Base-by-base conservation (phyloP, 2,113 vertebrate species). In the Bubo scandiacus region DNA sequence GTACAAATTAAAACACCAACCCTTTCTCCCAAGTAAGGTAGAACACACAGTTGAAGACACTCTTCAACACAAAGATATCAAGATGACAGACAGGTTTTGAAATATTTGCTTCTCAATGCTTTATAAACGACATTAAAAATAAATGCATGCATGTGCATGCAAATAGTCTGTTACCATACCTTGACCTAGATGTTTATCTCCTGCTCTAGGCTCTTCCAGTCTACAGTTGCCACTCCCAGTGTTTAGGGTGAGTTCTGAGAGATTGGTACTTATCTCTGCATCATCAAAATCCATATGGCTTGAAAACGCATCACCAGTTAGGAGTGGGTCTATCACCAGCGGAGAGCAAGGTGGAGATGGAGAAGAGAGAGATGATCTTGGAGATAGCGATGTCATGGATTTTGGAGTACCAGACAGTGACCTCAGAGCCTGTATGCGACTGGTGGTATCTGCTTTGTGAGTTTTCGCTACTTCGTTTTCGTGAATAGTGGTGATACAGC, bases 311-410 rank as follows among this genome's bases (percentile, higher is more conserved):
- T 99, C 99, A 21, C 98, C 98, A 20, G 98, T 86, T 92, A 99
- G 96, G 81, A 99, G 99, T 22, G 94, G 97, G 74, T 99, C 99
- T 4, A 98, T 94, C 61, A 99, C 98, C 65, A 99, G 98, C 0
- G 99, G 99, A 13, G 99, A 99, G 96, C 99, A 99, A 27, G 99
- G 99, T 5, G 99, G 99, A 7, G 99, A 99, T 0, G 99, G 98
- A 29, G 99, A 99, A 65, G 99, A 99, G 15, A 99, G 98, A 7
- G 99, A 99, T 18, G 99, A 99, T 45, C 99, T 98, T 1, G 99
- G 99, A 3, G 99, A 99, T 12, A 99, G 97, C 0, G 99, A 99
- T 90, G 97, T 99, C 98, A 99, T 98, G 21, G 99, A 99, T 90
- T 96, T 99, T 1, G 99, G 99, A 40, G 99, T 99, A 81, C 99